phyloP scores from a whole-genome alignment of 2,888 invertebrate genomes.

The Polietes domitor region DNA sequence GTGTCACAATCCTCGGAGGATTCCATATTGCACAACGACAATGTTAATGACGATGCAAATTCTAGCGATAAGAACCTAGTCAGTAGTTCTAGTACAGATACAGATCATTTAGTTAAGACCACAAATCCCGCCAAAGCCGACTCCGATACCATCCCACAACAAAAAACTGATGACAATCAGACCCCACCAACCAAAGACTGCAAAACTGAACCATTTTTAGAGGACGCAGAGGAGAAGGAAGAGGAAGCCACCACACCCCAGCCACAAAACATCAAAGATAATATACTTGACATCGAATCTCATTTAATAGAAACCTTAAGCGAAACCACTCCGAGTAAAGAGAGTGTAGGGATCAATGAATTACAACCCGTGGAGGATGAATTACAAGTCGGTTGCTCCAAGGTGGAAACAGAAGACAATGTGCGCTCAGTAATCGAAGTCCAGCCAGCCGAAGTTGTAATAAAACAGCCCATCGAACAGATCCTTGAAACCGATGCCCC shows the following conservation, averaged over 20 bases:
- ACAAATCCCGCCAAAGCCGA: slow-evolving; percentile 54
- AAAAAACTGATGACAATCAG: background rate
- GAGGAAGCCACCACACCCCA: slow-evolving; percentile 30
- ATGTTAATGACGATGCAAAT: slow-evolving; percentile 55
- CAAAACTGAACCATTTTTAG: slow-evolving; percentile 40
- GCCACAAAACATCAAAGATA: slow-evolving; percentile 32
- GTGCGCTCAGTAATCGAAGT: slow-evolving; percentile 77
- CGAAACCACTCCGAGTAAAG: slow-evolving; percentile 71
- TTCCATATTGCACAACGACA: slow-evolving; percentile 53
- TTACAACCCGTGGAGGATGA: slow-evolving; percentile 76
- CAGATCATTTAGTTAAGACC: slow-evolving; percentile 66
- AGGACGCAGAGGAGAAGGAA: slow-evolving; percentile 42
- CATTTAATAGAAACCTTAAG: slow-evolving; percentile 79
- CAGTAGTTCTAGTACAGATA: slow-evolving; percentile 69
- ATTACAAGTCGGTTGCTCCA: slow-evolving; percentile 75
- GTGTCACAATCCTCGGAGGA: slow-evolving; percentile 51
- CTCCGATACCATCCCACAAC: slow-evolving; percentile 33
- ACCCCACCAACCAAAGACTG: slow-evolving; percentile 53
- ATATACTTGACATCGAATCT: slow-evolving; percentile 78
- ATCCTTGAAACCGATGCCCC: slow-evolving; percentile 42
- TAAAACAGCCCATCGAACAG: slow-evolving; percentile 73
- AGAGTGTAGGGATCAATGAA: slow-evolving; percentile 78
- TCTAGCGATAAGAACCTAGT: slow-evolving; percentile 71
- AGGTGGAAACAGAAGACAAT: slow-evolving; percentile 73
- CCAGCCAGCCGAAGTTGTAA: slow-evolving; percentile 76